Conservation (phyloP, 2,888 invertebrate genomes). For the Amphipyra berbera region DNA sequence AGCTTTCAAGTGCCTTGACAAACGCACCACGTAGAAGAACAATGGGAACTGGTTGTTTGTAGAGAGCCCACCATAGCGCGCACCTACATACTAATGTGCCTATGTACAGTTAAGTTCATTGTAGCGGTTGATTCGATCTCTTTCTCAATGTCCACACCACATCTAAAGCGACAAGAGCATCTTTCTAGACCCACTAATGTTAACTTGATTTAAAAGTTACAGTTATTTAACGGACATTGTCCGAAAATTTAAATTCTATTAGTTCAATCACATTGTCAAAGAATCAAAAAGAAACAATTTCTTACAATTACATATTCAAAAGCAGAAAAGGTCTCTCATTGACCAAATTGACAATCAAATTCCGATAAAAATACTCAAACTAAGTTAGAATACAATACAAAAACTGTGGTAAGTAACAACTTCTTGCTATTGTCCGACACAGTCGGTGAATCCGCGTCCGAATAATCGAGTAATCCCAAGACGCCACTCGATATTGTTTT, state of each 20-base stretch:
- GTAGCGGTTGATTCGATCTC: conserved; percentile 49
- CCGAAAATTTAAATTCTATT: conserved; percentile 41
- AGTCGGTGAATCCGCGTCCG: conserved; percentile 72
- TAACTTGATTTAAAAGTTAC: conserved; percentile 36
- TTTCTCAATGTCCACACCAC: conserved; percentile 35
- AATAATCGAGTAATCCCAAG: conserved; percentile 78
- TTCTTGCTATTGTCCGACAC: conserved; percentile 66
- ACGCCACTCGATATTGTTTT: conserved; percentile 88
- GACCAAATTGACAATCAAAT: conserved; percentile 55
- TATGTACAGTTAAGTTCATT: conserved; percentile 58
- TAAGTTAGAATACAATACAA: conserved; percentile 57
- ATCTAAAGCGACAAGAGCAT: conserved; percentile 2
- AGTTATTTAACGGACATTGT: conserved; percentile 43
- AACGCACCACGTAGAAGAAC: conserved; percentile 65
- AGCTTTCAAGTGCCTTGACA: conserved; percentile 69
- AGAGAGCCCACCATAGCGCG: conserved; percentile 57
- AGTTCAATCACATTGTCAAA: conserved; percentile 40
- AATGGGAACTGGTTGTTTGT: conserved; percentile 66
- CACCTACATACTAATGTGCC: conserved; percentile 59
- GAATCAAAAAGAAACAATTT: conserved; percentile 46
- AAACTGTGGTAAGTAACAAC: conserved; percentile 59
- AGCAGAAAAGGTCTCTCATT: conserved; percentile 51
- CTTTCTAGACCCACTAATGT: conserved; percentile 6
- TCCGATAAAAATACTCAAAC: conserved; percentile 54
- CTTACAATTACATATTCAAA: conserved; percentile 44